phyloP scores from a whole-genome alignment of 2,797 vertebrate species.

The Diglossa cyanea region DNA sequence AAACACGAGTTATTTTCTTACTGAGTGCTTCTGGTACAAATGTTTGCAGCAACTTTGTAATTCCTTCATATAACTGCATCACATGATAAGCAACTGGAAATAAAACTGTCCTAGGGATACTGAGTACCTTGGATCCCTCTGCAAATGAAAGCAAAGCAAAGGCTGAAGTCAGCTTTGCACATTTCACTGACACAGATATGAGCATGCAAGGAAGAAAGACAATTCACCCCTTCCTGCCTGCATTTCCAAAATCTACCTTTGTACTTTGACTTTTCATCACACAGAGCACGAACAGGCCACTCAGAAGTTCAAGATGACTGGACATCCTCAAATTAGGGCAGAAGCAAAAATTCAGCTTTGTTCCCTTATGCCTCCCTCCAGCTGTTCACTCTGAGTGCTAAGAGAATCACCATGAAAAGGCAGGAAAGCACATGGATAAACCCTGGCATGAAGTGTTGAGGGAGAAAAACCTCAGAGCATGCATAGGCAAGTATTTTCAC shows the following conservation, averaged over 20 bases:
- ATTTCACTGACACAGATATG: neutral
- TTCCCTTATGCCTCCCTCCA: neutral
- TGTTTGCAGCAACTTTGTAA: constrained; percentile 24
- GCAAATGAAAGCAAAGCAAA: neutral
- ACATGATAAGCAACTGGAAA: neutral
- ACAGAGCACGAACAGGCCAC: fast-evolving
- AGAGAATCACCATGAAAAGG: neutral
- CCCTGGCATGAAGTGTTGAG: fast-evolving
- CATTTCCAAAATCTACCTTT: neutral
- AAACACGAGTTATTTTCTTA: neutral
- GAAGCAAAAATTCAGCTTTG: neutral
- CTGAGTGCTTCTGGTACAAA: neutral
- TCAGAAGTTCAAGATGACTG: neutral
- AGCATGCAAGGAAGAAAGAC: neutral
- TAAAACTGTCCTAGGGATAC: neutral
- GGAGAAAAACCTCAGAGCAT: neutral
- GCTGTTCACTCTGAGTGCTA: fast-evolving
- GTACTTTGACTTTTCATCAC: neutral
- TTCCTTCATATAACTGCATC: constrained; percentile 45
- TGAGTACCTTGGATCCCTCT: neutral
- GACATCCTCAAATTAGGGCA: neutral
- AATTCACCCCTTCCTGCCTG: neutral
- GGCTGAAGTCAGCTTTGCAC: neutral
- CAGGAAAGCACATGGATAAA: neutral
- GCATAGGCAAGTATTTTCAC: neutral